Base-by-base conservation (phyloP, 2,797 vertebrate genomes). In the Mallotus villosus region DNA sequence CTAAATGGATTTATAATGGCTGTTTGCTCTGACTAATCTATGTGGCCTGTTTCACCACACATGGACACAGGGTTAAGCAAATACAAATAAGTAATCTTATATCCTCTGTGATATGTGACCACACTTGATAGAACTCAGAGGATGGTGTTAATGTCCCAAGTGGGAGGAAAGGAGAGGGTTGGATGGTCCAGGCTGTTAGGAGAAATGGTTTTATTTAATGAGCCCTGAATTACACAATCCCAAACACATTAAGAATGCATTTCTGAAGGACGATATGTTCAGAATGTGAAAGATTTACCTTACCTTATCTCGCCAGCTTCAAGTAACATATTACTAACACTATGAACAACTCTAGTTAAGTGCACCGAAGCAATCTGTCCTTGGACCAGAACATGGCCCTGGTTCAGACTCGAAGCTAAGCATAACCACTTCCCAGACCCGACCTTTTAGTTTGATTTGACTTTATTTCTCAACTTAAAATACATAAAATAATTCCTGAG, bases 1-100 rank as follows among this genome's bases (percentile, higher is more conserved):
- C 55, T 72, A 80, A 88, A 88, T 86, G 81, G 74, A 60, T 87
- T 87, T 85, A 77, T 86, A 85, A 85, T 86, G 78, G 75, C 66
- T 86, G 81, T 85, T 86, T 89, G 74, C 75, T 51, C 67, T 46
- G 72, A 70, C 75, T 81, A 78, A 82, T 85, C 75, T 72, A 59
- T 75, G 74, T 34, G 65, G 74, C 73, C 77, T 67, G 60, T 82
- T 81, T 78, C 9, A 79, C 61, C 66, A 78, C 68, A 74, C 67
- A 53, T 59, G 63, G 74, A 67, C 68, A 70, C 71, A 72, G 70
- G 78, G 74, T 85, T 74, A 81, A 83, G 74, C 72, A 82, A 86
- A 82, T 67, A 68, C 68, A 73, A 67, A 79, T 72, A 70, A 70
- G 73, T 66, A 68, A 51, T 70, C 58, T 24, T 60, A 25, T 57